Evolutionary conservation across 2,888 invertebrate species (phyloP).

Genomic region (Pandemis corylana): DNA sequence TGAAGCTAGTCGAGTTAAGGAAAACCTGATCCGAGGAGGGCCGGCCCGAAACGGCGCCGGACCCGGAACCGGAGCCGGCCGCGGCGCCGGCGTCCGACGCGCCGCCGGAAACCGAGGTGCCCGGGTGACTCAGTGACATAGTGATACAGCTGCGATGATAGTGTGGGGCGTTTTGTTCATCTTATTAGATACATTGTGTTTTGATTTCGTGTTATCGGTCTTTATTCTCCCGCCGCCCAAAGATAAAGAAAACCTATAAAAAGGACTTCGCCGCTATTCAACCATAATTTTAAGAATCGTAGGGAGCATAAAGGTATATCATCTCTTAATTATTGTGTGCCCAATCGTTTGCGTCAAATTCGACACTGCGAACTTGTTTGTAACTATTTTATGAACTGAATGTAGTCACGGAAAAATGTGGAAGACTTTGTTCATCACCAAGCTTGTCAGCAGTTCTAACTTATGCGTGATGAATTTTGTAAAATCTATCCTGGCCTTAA

Average conservation of each 20-base stretch:
- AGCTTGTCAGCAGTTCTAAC: too few relatives aligned
- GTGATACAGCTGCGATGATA: constrained; percentile 45
- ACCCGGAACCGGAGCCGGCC: constrained; percentile 37
- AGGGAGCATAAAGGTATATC: too few relatives aligned
- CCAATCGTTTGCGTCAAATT: too few relatives aligned
- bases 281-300: too few relatives aligned
- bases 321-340: too few relatives aligned
- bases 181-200: not conserved
- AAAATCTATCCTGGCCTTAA: too few relatives aligned
- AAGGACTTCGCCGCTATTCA: too few relatives aligned
- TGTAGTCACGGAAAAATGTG: too few relatives aligned
- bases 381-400: not conserved
- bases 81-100: constrained; percentile 38
- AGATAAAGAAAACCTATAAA: too few relatives aligned
- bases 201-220: not conserved
- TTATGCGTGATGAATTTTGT: too few relatives aligned
- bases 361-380: not conserved
- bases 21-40: constrained; percentile 72
- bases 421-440: too few relatives aligned
- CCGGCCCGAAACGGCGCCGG: constrained; percentile 42
- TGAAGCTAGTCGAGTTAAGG: constrained; percentile 89
- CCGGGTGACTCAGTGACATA: constrained; percentile 39
- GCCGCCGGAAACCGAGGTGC: constrained; percentile 24
- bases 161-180: constrained; percentile 45
- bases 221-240: too few relatives aligned